phyloP scores from a whole-genome alignment of 1,140 invertebrate genomes.

The Lepidurus couesii region DNA sequence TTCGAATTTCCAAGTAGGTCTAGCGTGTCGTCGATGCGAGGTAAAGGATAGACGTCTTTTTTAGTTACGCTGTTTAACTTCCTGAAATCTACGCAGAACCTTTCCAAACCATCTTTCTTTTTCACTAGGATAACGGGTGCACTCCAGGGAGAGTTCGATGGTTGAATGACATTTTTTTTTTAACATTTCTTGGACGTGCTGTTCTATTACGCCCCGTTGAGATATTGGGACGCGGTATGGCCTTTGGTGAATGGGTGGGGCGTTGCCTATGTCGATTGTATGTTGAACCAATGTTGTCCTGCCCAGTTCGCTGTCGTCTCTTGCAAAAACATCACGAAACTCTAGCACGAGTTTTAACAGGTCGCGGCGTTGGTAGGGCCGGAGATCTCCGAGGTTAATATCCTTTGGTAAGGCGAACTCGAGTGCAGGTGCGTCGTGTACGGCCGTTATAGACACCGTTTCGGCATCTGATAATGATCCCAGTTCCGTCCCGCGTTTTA shows the following conservation, averaged over 20 bases:
- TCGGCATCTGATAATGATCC: background rate
- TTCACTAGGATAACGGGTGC: slow-evolving; percentile 29
- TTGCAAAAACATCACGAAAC: background rate
- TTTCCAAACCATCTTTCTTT: slow-evolving; percentile 31
- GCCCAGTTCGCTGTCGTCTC: background rate
- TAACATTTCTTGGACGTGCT: background rate
- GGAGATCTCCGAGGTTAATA: background rate
- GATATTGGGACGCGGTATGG: background rate
- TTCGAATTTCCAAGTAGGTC: slow-evolving; percentile 45
- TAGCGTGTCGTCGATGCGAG: slow-evolving; percentile 48
- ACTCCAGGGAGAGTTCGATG: slow-evolving; percentile 35
- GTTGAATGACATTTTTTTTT: slow-evolving; percentile 7
- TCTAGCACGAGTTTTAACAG: background rate
- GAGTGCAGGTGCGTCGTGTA: background rate
- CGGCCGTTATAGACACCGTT: background rate
- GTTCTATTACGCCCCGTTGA: background rate
- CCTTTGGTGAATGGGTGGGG: background rate
- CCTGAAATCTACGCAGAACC: slow-evolving; percentile 36
- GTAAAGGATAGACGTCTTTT: slow-evolving; percentile 50
- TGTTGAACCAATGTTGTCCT: background rate
- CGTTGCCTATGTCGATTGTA: background rate
- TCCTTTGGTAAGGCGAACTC: background rate
- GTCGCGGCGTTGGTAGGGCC: background rate
- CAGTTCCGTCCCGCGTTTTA: background rate
- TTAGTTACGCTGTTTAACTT: slow-evolving; percentile 43